Evolutionary conservation across 2,113 vertebrate genomes (phyloP).

Genomic region (Elachura formosa): DNA sequence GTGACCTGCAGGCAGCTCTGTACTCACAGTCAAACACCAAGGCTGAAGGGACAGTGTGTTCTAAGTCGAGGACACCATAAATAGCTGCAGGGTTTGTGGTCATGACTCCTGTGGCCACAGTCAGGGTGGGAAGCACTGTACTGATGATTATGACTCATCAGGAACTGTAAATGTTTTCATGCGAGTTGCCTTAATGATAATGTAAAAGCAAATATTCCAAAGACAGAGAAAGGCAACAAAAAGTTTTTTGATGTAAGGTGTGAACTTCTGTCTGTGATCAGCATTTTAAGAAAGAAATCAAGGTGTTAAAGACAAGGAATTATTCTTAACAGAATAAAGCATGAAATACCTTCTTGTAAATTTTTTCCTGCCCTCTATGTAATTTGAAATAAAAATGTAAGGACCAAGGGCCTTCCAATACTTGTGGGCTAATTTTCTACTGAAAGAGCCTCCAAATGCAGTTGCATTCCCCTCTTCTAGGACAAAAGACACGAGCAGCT

Average conservation of each 20-base stretch:
- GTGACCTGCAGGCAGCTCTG: not conserved
- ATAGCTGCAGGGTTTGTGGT: not conserved
- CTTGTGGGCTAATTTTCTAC: not conserved
- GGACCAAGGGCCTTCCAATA: not conserved
- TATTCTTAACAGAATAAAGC: not conserved
- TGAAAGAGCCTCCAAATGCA: not conserved
- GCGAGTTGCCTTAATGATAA: not conserved
- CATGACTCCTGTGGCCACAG: not conserved
- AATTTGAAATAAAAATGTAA: not conserved
- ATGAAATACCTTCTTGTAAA: not conserved
- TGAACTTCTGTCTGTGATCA: not conserved
- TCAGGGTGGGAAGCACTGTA: not conserved
- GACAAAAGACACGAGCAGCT: not conserved
- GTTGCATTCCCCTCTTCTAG: not conserved
- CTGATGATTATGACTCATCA: constrained; percentile 21
- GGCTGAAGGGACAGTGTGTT: not conserved
- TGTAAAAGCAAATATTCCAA: not conserved
- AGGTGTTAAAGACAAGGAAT: not conserved
- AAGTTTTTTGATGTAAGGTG: not conserved
- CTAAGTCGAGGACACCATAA: not conserved
- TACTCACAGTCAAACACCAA: not conserved
- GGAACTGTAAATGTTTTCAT: not conserved
- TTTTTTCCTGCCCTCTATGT: not conserved
- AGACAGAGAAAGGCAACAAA: not conserved
- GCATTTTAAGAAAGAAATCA: not conserved